Base-by-base conservation (phyloP, 1,140 invertebrate species). In the Orussus abietinus region DNA sequence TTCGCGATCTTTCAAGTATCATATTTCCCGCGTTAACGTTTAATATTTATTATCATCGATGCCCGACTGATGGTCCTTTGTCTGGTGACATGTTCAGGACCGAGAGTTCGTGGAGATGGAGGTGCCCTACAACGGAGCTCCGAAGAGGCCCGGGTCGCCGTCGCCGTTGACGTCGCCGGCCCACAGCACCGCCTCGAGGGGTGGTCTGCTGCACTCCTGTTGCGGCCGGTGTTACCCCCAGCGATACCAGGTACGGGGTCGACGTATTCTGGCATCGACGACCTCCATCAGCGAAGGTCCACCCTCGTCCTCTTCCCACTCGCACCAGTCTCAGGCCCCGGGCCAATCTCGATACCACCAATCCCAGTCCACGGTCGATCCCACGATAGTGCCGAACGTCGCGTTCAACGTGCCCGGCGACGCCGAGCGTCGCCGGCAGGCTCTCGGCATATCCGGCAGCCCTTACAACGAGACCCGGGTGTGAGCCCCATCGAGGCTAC, bases 61-160 rank as follows among this genome's bases (percentile, higher is more conserved):
- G n/a, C n/a, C n/a, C n/a, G n/a, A n/a, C n/a, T n/a, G n/a, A n/a
- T n/a, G n/a, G n/a, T 11, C 49, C 36, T 42, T 33, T 46, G 34
- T 40, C 10, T 29, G 32, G 20, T 42, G 40, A 40, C 10, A 3
- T 59, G 51, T 74, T 75, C 78, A 96, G 92, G 92, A 97, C 74
- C 86, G 93, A 40, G 92, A 96, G 74, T 96, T 96, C 75, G 88
- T 96, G 42, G 93, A 96, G 74, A 82, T 96, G 80, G 94, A 96
- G 60, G 86, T 91, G 63, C 89, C 92, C 7, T 95, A 81, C 75
- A 96, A 96, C 69, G 92, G 90, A 3, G 81, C 91, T 72, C 80
- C 90, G 57, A 96, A 92, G 73, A 80, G 92, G 60, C 90, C 90
- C 3, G 89, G 82, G 17, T 89, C 87, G 13, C 87, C 87, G 20